phyloP scores from a whole-genome alignment of 2,888 invertebrate species.

The Campoplex nolae region DNA sequence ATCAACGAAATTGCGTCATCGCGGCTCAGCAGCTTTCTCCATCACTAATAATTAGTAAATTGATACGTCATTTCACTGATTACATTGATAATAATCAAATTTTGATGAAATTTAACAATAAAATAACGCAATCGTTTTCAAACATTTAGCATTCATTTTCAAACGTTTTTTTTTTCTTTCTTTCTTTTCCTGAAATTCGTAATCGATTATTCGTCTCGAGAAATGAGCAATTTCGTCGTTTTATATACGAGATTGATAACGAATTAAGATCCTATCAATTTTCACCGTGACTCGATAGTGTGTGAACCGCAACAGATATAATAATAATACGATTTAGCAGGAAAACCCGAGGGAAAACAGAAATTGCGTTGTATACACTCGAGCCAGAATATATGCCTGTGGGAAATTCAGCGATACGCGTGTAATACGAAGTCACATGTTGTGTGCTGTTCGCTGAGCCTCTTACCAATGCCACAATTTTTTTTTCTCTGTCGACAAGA shows the following conservation, averaged over 20 bases:
- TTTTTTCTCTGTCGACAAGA: conserved; percentile 4
- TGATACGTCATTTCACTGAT: background rate
- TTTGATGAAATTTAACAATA: background rate
- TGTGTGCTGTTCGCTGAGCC: conserved; percentile 9
- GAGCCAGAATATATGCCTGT: background rate
- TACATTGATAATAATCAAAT: background rate
- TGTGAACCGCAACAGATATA: conserved; percentile 8
- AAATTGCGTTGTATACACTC: conserved; percentile 33
- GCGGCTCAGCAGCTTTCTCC: too few species aligned
- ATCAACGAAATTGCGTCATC: too few species aligned
- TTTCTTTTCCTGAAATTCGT: too few species aligned
- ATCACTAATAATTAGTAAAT: background rate
- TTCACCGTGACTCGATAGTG: conserved; percentile 23
- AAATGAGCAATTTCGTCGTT: too few species aligned
- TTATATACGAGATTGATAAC: background rate
- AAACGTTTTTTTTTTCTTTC: too few species aligned
- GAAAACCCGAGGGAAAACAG: conserved; percentile 15
- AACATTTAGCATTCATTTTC: background rate
- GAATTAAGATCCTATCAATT: conserved; percentile 35
- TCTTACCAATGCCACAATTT: background rate
- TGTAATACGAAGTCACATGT: background rate
- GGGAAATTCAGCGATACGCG: conserved; percentile 30
- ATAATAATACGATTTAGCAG: conserved; percentile 22
- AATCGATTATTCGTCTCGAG: too few species aligned
- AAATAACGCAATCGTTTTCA: too few species aligned